These are phyloP conservation scores for Helleia helle DNA, from an alignment of 2,888 invertebrate species.

Conservation along the genomic window DNA sequence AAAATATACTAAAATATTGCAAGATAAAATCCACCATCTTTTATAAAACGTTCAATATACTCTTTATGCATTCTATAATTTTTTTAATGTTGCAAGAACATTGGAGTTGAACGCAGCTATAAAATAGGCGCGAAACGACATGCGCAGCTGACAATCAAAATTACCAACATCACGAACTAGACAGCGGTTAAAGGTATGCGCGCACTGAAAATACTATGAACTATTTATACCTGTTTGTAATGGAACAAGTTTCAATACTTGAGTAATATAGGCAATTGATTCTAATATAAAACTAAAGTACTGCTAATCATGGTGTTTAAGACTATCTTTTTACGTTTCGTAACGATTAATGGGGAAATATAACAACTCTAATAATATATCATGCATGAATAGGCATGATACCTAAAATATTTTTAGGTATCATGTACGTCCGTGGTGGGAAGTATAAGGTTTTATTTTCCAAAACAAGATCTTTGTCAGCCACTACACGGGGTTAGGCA, in stretches of 20 bases:
- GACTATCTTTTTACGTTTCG: too few species aligned
- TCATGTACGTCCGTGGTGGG: too few species aligned
- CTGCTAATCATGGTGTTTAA: too few species aligned
- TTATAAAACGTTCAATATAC: neutral
- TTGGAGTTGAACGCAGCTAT: conserved; percentile 19
- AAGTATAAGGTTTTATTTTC: too few species aligned
- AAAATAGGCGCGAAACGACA: conserved; percentile 19
- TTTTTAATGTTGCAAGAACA: conserved; percentile 14
- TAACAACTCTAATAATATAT: too few species aligned
- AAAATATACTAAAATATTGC: too few species aligned
- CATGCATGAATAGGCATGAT: too few species aligned
- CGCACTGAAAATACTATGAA: neutral
- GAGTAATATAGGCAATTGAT: neutral
- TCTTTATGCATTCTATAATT: conserved; percentile 2
- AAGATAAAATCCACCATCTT: too few species aligned
- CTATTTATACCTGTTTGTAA: neutral
- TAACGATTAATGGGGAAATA: too few species aligned
- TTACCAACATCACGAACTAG: conserved; percentile 19
- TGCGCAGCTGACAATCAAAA: conserved; percentile 19
- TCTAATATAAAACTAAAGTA: neutral
- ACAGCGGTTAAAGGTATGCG: conserved; percentile 5
- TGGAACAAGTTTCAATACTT: neutral
- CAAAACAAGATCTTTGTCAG: too few species aligned
- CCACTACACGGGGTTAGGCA: too few species aligned
- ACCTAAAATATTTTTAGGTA: too few species aligned